A percentile compares a stretch with the other conserved stretches of the same genome.
Conservation (phyloP, 2,797 vertebrate species). For the Manis crassicaudata region DNA sequence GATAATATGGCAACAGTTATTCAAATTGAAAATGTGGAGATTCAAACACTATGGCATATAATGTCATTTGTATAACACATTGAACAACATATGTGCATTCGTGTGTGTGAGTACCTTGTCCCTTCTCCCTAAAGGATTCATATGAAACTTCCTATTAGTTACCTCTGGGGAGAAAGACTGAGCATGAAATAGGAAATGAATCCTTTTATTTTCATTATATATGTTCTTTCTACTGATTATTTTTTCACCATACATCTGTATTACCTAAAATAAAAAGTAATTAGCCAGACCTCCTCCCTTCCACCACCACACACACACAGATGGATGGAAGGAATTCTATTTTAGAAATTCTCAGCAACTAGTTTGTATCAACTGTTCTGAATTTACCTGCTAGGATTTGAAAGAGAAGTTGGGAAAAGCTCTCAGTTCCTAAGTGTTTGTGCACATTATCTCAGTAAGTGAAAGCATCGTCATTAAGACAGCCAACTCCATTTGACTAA, state of each 20-base stretch:
- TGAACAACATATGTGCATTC: background rate
- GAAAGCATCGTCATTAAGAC: background rate
- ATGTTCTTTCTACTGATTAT: background rate
- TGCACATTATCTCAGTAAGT: background rate
- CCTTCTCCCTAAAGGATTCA: background rate
- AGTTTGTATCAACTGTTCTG: background rate
- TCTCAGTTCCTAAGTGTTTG: background rate
- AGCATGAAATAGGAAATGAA: background rate
- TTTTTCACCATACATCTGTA: background rate
- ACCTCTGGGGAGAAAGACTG: background rate
- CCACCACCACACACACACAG: background rate
- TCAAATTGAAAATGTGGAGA: background rate
- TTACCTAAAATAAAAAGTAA: conserved; percentile 6
- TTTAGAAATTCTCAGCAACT: background rate
- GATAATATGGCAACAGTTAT: background rate
- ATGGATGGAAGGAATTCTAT: background rate
- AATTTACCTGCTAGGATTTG: background rate
- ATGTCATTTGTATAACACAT: background rate
- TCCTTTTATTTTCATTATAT: conserved; percentile 15
- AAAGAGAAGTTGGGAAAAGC: background rate
- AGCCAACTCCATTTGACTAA: background rate
- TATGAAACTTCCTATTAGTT: background rate
- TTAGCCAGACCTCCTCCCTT: background rate
- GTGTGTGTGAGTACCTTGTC: background rate
- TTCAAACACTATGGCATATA: background rate